A percentile compares a stretch with the other conserved stretches of the same genome.
Evolutionary conservation across 2,113 vertebrate species (phyloP).

Genomic region (Laterallus jamaicensis): DNA sequence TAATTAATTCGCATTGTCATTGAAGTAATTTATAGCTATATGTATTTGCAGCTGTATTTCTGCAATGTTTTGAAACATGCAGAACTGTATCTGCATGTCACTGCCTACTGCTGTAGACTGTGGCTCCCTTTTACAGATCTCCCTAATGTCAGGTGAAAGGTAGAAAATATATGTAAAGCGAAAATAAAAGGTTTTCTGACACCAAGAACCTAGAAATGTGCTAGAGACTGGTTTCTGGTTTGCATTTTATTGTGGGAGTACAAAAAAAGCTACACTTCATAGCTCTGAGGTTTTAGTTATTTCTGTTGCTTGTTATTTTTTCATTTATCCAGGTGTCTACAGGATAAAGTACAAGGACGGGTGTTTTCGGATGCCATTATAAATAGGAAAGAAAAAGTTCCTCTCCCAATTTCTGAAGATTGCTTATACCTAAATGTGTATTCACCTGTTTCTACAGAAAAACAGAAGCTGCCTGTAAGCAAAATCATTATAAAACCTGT

Average conservation of each 20-base stretch:
- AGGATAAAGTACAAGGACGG: slow-evolving; percentile 1
- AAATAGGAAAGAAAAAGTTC: slow-evolving; percentile 42
- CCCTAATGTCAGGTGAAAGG: background rate
- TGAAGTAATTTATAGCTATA: background rate
- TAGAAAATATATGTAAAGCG: background rate
- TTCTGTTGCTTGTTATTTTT: background rate
- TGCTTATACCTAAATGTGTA: slow-evolving; percentile 73
- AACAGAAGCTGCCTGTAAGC: slow-evolving; percentile 64
- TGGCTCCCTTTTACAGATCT: background rate
- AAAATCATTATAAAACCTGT: background rate
- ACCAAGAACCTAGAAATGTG: background rate
- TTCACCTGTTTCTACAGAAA: background rate
- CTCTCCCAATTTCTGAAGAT: slow-evolving; percentile 51
- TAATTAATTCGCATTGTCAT: background rate
- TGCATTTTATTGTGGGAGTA: background rate
- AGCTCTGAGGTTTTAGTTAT: background rate
- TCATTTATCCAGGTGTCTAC: slow-evolving; percentile 40
- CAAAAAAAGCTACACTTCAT: background rate
- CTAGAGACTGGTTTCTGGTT: background rate
- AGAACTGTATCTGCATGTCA: background rate
- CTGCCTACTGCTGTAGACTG: background rate
- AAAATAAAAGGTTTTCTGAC: background rate
- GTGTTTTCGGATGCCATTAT: fast-evolving
- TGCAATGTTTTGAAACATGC: background rate
- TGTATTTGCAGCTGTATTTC: background rate